Conservation (phyloP, 2,888 invertebrate species). For the Cynaeus angustus region DNA sequence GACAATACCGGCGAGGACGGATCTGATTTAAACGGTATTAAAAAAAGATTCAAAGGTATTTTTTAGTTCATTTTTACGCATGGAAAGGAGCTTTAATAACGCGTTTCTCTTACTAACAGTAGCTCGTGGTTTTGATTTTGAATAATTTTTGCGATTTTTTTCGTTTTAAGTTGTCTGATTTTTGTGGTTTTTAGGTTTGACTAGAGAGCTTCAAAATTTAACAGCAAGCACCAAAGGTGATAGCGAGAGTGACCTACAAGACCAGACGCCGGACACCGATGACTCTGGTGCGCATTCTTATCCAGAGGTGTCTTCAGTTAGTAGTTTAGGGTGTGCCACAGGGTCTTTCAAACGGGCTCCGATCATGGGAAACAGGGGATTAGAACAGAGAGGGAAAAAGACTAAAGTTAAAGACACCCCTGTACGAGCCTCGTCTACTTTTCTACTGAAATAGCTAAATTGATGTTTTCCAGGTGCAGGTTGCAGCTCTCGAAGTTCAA, state of each 20-base stretch:
- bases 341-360: slow-evolving; percentile 76
- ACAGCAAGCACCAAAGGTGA: slow-evolving; percentile 73
- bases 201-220: slow-evolving; percentile 71
- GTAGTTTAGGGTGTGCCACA: slow-evolving; percentile 71
- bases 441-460: background rate
- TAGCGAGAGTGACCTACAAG: slow-evolving; percentile 82
- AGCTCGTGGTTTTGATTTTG: background rate
- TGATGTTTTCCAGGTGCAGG: slow-evolving; percentile 77
- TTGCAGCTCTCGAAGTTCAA: slow-evolving; percentile 95
- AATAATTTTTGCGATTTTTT: too few relatives aligned
- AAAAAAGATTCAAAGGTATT: slow-evolving; percentile 69
- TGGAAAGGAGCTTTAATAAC: slow-evolving; percentile 36
- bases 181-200: slow-evolving; percentile 69
- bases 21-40: slow-evolving; percentile 73
- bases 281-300: slow-evolving; percentile 77
- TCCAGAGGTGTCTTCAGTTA: slow-evolving; percentile 71
- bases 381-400: slow-evolving; percentile 79
- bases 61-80: slow-evolving; percentile 56
- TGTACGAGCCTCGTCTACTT: slow-evolving; percentile 54
- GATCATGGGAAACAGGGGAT: slow-evolving; percentile 76
- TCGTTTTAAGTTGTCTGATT: too few relatives aligned
- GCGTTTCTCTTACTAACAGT: slow-evolving; percentile 4
- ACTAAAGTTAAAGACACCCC: slow-evolving; percentile 69
- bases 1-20: slow-evolving; percentile 74
- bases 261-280: slow-evolving; percentile 84